Base-by-base conservation (phyloP, 2,113 vertebrate species). In the Craseonycteris thonglongyai region DNA sequence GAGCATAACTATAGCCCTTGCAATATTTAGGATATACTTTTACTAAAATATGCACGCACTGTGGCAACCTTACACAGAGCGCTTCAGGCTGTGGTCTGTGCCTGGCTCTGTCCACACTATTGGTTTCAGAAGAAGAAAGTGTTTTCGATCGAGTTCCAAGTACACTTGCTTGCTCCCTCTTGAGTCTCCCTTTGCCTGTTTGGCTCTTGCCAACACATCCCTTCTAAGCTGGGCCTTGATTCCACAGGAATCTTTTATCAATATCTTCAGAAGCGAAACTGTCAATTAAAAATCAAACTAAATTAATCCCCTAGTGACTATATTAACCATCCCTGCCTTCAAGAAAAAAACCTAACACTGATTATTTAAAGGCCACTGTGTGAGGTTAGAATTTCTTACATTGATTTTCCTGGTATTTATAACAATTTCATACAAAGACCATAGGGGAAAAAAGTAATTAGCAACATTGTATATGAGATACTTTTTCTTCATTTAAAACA, bases 211-310 rank as follows among this genome's bases (percentile, higher is more conserved):
- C 54, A 49, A 56, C 63, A 74, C 16, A 33, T 19, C 61, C 24
- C 47, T 28, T 71, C 40, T 59, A 49, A 33, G 35, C 3, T 19
- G 28, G 59, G 33, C 21, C 83, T 40, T 40, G 11, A 33, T 4
- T 66, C 65, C 16, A 3, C 9, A 14, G 12, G 35, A 71, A 51
- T 21, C 54, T 78, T 35, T 81, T 49, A 74, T 75, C 49, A 35
- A 5, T 38, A 63, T 76, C 92, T 95, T 81, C 68, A 85, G 92
- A 94, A 63, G 38, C 66, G 26, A 51, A 71, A 47, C 38, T 68
- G 51, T 26, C 56, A 40, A 94, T 24, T 88, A 74, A 88, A 92
- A 24, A 76, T 56, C 56, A 95, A 81, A 40, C 42, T 59, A 81
- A 90, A 84, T 63, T 33, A 75, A 68, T 78, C 63, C 47, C 13